These are phyloP conservation scores for Schizopygopsis malacanthus DNA, from an alignment of 2,797 vertebrate species.

Conservation along the genomic window DNA sequence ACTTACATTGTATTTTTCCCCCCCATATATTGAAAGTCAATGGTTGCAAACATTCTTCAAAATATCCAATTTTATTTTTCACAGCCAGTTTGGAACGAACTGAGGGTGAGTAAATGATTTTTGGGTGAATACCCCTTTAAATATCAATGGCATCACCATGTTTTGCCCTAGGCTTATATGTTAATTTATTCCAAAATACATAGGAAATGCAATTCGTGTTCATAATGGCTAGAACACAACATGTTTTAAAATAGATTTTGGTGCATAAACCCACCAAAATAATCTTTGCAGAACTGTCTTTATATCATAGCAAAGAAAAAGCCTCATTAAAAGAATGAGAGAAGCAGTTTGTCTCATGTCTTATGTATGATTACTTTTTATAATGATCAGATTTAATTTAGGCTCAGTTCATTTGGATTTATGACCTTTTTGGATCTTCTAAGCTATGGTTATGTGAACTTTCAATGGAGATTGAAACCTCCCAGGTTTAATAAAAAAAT, in stretches of 20 bases:
- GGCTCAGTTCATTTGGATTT: neutral
- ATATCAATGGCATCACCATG: neutral
- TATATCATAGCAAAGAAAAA: neutral
- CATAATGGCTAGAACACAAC: neutral
- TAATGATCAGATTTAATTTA: neutral
- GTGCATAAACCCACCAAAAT: neutral
- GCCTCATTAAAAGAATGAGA: neutral
- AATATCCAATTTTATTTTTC: neutral
- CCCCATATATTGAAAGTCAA: neutral
- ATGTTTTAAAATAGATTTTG: neutral
- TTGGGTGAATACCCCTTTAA: neutral
- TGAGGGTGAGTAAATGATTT: neutral
- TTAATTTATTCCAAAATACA: neutral
- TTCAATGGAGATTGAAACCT: neutral
- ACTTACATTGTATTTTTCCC: neutral
- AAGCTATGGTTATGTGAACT: neutral
- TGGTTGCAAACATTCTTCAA: neutral
- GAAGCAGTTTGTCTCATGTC: neutral
- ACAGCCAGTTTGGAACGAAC: neutral
- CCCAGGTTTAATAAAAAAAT: neutral
- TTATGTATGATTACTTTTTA: neutral
- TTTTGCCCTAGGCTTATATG: neutral
- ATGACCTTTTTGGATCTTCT: neutral
- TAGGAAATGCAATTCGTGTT: neutral
- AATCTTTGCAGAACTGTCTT: neutral